Conservation (phyloP, 92 coral and sea anemone species). For the Meandrina meandrites region DNA sequence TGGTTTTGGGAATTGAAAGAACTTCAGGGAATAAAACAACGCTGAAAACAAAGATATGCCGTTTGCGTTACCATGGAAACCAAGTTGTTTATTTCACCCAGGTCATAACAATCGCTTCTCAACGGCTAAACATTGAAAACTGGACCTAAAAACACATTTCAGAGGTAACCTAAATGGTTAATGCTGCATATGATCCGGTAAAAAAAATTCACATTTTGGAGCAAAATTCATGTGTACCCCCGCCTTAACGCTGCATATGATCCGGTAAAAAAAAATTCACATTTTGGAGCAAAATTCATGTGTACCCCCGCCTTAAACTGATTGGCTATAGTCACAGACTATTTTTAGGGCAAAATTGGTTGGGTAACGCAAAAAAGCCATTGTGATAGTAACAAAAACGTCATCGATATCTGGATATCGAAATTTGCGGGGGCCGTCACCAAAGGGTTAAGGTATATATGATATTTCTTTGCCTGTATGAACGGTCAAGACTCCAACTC, state of each 20-base stretch:
- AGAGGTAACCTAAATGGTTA: conserved; percentile 4
- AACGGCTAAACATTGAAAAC: not conserved
- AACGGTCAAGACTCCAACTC: too few relatives aligned
- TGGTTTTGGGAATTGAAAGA: conserved; percentile 9
- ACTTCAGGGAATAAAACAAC: not conserved
- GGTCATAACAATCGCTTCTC: not conserved
- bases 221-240: not conserved
- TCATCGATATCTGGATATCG: too few relatives aligned
- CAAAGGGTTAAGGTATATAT: too few relatives aligned
- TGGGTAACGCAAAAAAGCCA: too few relatives aligned
- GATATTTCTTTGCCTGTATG: too few relatives aligned
- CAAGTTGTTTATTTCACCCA: not conserved
- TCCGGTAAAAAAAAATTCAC: not conserved
- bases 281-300: not conserved
- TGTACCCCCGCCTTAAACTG: not conserved
- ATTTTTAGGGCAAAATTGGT: not conserved
- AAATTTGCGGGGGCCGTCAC: too few relatives aligned
- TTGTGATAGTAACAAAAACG: too few relatives aligned
- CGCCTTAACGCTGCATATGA: not conserved
- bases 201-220: not conserved
- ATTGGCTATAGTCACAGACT: not conserved
- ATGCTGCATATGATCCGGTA: not conserved
- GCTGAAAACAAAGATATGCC: not conserved
- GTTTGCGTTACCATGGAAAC: conserved; percentile 13
- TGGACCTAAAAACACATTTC: conserved; percentile 15